Conservation (phyloP, 2,797 vertebrate species). For the Tolypeutes matacus region DNA sequence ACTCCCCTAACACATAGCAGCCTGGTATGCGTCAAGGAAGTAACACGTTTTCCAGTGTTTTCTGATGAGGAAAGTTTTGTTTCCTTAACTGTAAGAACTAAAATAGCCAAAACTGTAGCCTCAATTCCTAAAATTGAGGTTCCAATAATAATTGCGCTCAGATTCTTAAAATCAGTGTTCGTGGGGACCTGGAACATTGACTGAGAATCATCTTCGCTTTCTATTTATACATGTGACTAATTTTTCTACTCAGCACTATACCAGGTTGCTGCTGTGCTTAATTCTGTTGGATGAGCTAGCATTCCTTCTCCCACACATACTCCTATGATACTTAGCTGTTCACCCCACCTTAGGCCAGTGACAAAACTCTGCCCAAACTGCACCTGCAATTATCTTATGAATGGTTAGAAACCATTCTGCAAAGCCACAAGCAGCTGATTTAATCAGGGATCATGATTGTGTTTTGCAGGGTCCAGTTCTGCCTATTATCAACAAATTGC, state of each 20-base stretch:
- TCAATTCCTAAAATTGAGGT: conserved; percentile 63
- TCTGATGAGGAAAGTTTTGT: background rate
- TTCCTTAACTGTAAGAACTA: conserved; percentile 21
- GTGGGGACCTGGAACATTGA: conserved; percentile 54
- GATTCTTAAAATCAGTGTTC: conserved; percentile 67
- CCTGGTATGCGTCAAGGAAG: background rate
- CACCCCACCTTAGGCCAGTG: background rate
- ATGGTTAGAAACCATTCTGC: background rate
- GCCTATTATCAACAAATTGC: background rate
- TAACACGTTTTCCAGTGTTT: background rate
- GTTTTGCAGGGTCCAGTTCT: background rate
- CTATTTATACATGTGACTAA: conserved; percentile 79
- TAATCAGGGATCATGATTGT: background rate
- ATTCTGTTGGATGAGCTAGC: conserved; percentile 65
- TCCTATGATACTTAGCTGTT: background rate
- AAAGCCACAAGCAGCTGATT: background rate
- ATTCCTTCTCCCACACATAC: conserved; percentile 36
- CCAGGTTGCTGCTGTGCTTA: conserved; percentile 44
- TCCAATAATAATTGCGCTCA: conserved; percentile 70
- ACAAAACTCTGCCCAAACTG: background rate
- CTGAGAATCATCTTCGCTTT: conserved; percentile 56
- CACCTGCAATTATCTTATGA: background rate
- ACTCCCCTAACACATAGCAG: background rate
- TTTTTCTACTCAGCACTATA: conserved; percentile 59
- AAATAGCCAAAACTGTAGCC: conserved; percentile 59